A percentile compares a stretch with the other conserved stretches of the same genome.
Conservation (phyloP, 1,140 invertebrate genomes). For the Scaptomyza graminum region DNA sequence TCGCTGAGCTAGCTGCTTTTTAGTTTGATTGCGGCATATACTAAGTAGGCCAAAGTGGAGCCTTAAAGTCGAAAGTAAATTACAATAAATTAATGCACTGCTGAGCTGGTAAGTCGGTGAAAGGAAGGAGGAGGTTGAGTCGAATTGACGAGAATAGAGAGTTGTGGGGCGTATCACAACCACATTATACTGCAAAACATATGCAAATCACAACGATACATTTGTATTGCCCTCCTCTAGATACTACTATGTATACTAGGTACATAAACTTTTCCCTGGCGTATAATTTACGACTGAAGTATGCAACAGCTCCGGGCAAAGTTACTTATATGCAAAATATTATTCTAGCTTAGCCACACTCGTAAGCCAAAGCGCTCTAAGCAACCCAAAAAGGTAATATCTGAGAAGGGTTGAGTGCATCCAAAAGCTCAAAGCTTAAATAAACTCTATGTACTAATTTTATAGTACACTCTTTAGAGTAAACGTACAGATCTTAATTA, state of each 20-base stretch:
- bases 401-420: constrained; percentile 10
- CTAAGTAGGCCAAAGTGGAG: constrained; percentile 16
- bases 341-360: constrained; percentile 22
- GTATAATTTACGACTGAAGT: constrained; percentile 58
- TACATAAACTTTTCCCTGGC: constrained; percentile 18
- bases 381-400: constrained; percentile 4
- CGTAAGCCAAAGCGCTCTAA: constrained; percentile 8
- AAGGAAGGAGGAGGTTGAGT: not conserved
- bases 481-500: not conserved
- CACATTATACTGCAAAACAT: constrained; percentile 52
- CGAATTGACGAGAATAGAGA: not conserved
- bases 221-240: constrained; percentile 35
- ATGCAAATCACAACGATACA: constrained; percentile 59
- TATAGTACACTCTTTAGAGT: too few species aligned
- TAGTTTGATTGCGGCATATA: not conserved
- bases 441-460: not conserved
- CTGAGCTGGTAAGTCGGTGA: not conserved
- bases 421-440: not conserved
- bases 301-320: constrained; percentile 49
- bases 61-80: constrained; percentile 31
- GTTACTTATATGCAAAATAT: constrained; percentile 42
- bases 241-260: constrained; percentile 8
- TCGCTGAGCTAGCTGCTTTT: constrained; percentile 14
- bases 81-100: constrained; percentile 31
- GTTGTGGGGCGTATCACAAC: not conserved